A percentile compares a stretch with the other conserved stretches of the same genome.
Evolutionary conservation across 92 coral and sea anemone genomes (phyloP).

Genomic region (Anthopleura xanthogrammica): DNA sequence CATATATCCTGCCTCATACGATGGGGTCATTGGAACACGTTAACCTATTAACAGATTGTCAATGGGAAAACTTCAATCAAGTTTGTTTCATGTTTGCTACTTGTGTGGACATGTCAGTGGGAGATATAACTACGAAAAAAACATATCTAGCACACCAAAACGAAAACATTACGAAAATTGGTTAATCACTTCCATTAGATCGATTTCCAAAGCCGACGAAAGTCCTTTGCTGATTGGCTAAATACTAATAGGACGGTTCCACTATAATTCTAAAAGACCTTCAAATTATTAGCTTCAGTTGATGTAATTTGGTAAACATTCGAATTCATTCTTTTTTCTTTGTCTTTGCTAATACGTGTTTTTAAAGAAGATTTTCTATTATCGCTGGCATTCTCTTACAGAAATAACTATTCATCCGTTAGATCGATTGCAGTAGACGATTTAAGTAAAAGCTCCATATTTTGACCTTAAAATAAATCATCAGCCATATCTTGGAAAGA

Average conservation of each 20-base stretch:
- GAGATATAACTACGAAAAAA: not conserved
- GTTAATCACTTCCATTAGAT: conserved; percentile 12
- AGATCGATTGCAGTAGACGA: not conserved
- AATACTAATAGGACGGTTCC: conserved; percentile 12
- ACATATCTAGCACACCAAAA: not conserved
- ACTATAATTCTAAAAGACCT: conserved; percentile 7
- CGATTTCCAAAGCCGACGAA: conserved; percentile 7
- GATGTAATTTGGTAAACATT: conserved; percentile 9
- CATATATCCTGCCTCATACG: conserved; percentile 9
- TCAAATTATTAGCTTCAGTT: not conserved
- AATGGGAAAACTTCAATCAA: conserved; percentile 9
- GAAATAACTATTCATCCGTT: conserved; percentile 7
- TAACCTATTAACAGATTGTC: conserved; percentile 3
- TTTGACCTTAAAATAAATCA: not conserved
- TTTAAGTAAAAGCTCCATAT: not conserved
- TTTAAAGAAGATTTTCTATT: not conserved
- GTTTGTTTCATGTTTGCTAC: not conserved
- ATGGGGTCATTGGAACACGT: not conserved
- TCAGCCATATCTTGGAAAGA: not conserved
- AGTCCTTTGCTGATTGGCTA: conserved; percentile 9
- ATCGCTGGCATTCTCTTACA: not conserved
- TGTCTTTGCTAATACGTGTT: not conserved
- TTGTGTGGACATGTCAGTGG: not conserved
- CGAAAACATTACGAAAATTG: not conserved
- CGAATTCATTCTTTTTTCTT: not conserved